phyloP scores from a whole-genome alignment of 2,888 invertebrate species.

The Aphodius sticticus region DNA sequence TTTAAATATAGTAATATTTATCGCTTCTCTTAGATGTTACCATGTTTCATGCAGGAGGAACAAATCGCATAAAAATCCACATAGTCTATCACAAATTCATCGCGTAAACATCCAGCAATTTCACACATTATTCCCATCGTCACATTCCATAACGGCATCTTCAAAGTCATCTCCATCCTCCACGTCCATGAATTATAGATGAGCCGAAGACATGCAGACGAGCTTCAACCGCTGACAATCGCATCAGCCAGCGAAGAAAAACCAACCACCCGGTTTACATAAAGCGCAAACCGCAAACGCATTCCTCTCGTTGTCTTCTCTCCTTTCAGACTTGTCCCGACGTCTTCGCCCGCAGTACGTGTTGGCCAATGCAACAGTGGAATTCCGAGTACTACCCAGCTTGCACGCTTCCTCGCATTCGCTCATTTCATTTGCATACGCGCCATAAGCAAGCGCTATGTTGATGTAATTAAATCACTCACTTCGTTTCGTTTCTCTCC shows the following conservation, averaged over 20 bases:
- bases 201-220: background rate
- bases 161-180: background rate
- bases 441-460: background rate
- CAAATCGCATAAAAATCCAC: too few relatives aligned
- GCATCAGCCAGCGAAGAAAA: background rate
- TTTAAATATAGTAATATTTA: too few relatives aligned
- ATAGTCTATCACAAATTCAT: background rate
- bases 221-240: background rate
- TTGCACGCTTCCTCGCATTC: slow-evolving; percentile 15
- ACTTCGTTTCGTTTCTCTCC: background rate
- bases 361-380: background rate
- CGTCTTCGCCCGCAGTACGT: background rate
- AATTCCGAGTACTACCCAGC: background rate
- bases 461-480: slow-evolving; percentile 19
- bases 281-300: slow-evolving; percentile 8
- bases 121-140: background rate
- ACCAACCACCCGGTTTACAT: background rate
- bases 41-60: too few relatives aligned
- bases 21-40: too few relatives aligned
- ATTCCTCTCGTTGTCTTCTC: slow-evolving; percentile 15
- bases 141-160: background rate
- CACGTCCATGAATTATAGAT: background rate
- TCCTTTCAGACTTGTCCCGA: background rate
- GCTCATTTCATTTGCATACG: slow-evolving; percentile 21
- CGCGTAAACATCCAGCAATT: background rate